Base-by-base conservation (phyloP, 1,140 invertebrate genomes). In the Drosophila melanogaster region DNA sequence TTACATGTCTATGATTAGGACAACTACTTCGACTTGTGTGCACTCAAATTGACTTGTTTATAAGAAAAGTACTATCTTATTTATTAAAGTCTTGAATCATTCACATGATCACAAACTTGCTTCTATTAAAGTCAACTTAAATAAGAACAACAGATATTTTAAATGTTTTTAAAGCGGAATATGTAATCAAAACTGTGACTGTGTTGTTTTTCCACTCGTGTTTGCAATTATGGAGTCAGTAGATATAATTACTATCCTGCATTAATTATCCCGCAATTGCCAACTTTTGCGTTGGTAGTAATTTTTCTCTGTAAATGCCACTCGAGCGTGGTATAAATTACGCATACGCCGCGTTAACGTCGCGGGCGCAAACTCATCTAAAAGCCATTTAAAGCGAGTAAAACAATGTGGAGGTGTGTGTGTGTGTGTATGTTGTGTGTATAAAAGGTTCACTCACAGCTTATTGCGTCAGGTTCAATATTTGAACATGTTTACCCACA, bases 401-500 rank as follows among this genome's bases (percentile, higher is more conserved):
- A 60, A 67, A 66, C 38, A 17, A 17, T 75, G 64, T 53, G 65
- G 53, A 43, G 67, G 41, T 66, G 54, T 69, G 53, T 64, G 15
- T 15, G 22, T 11, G 30, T 22, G 15, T 15, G 22, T 11, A 19
- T 22, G 22, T 38, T 19, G 19, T 19, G 22, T 38, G 40, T 44
- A 30, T 22, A 4, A 41, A 41, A 38, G 74, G 64, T 33, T 59
- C 41, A 49, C 46, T 60, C 43, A 55, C 65, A 72, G 75, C 72
- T 77, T 83, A 79, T 83, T 87, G 83, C 83, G 83, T 79, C 61
- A 83, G 75, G 73, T 73, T 89, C 79, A 86, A 86, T 86, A 87
- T 86, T 86, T 87, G 83, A 76, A 69, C 78, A 54, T 81, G 69
- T 78, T 78, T 38, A 65, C 49, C 58, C 69, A 54, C 40, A 58